Base-by-base conservation (phyloP, 1,140 invertebrate species). In the Lordiphosa clarofinis region DNA sequence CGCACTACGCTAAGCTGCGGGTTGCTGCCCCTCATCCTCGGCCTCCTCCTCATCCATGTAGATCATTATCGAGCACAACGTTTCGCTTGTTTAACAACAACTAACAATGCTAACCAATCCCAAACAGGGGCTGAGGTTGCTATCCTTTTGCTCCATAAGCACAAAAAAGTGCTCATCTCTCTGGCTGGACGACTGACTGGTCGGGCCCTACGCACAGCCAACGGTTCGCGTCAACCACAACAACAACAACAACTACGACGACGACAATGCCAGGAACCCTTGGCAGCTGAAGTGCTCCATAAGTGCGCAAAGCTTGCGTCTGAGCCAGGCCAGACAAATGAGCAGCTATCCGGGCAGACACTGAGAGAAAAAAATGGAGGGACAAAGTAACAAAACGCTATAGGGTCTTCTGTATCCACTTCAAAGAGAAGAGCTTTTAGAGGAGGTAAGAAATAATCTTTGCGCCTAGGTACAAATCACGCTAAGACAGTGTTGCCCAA, bases 221-320 rank as follows among this genome's bases (percentile, higher is more conserved):
- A 67, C 68, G 64, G 49, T 63, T 63, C 57, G 24, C 24, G 24
- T 28, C 24, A 28, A 28, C 24, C 24, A 28, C 24, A 28, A 28
- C 6, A 28, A 28, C 21, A 60, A 39, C 56, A 62, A 66, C 44
- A 60, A n/a, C n/a, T n/a, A 56, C 52, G 44, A 7, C 21, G 56
- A 39, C 56, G 56, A 66, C 44, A 60, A 56, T 15, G 15, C 15
- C 36, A 52, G 44, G 48, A 60, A 53, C 55, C 70, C 70, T 59
- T 66, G 79, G 78, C 78, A 84, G 61, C 79, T 71, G 56, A 84
- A 84, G 78, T 84, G 73, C 79, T 84, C 79, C 78, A 84, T 61
- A 84, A 84, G 78, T 84, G 78, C 78, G 78, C 78, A 84, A 72
- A 78, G 66, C 78, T 84, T 84, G 73, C 69, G 79, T 84, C 78